These are phyloP conservation scores for Desmodus rotundus DNA, from an alignment of 2,113 vertebrate genomes.

Conservation along the genomic window DNA sequence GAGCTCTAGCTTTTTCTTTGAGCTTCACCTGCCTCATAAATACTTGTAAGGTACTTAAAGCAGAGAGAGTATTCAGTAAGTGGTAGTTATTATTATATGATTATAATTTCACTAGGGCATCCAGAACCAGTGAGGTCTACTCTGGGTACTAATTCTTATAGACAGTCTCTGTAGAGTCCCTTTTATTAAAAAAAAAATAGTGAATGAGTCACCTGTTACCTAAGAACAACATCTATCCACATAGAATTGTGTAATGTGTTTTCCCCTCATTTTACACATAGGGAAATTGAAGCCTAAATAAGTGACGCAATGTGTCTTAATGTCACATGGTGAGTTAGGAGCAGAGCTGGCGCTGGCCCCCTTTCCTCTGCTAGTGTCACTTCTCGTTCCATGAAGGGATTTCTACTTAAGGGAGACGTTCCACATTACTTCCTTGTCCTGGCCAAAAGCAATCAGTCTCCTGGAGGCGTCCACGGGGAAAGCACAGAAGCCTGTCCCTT, in stretches of 20 bases:
- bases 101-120: neutral
- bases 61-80: neutral
- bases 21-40: neutral
- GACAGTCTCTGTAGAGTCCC: neutral
- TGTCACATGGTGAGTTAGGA: neutral
- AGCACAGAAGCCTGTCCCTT: conserved; percentile 71
- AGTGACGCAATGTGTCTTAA: neutral
- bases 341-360: neutral
- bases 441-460: conserved; percentile 50
- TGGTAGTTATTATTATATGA: neutral
- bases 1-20: neutral
- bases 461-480: conserved; percentile 21
- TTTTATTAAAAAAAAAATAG: neutral
- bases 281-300: neutral
- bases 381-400: neutral
- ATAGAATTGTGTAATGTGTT: neutral
- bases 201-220: neutral
- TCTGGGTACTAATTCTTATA: neutral
- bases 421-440: neutral
- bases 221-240: neutral
- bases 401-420: conserved; percentile 6
- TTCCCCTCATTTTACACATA: neutral
- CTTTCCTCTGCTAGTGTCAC: neutral
- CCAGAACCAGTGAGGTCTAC: neutral
- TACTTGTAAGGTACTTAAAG: neutral